Evolutionary conservation across 2,113 vertebrate species (phyloP).

Genomic region (Dicaeum eximium): DNA sequence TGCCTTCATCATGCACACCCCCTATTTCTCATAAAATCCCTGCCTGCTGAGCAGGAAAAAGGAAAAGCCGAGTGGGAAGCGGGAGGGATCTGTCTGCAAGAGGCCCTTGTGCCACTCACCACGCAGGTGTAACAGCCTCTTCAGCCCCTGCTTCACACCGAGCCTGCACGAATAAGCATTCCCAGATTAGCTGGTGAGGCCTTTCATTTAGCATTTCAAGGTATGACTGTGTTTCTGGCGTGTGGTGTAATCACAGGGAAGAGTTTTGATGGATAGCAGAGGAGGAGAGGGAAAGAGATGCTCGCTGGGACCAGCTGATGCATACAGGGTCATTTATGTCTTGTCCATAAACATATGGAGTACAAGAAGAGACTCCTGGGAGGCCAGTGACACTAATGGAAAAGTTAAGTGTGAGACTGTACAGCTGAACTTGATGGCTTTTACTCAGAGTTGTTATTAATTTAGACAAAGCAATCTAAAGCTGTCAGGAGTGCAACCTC

Average conservation of each 20-base stretch:
- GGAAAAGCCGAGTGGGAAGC: neutral
- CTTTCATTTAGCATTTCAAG: neutral
- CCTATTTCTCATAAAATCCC: neutral
- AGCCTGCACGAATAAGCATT: neutral
- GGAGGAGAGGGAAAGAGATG: neutral
- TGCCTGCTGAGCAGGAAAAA: slow-evolving; percentile 8
- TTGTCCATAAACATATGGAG: slow-evolving; percentile 50
- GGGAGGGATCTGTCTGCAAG: neutral
- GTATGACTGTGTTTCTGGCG: neutral
- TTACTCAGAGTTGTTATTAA: slow-evolving; percentile 39
- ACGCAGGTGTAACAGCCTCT: neutral
- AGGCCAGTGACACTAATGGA: slow-evolving; percentile 34
- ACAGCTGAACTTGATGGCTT: slow-evolving; percentile 7
- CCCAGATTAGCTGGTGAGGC: neutral
- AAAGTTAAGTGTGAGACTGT: neutral
- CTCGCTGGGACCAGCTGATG: neutral
- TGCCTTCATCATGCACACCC: neutral
- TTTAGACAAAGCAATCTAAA: slow-evolving; percentile 65
- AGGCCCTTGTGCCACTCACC: neutral
- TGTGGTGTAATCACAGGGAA: neutral
- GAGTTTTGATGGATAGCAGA: neutral
- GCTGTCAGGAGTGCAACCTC: slow-evolving; percentile 50
- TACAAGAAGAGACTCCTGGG: slow-evolving; percentile 24
- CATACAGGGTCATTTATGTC: slow-evolving; percentile 65
- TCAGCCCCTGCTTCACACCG: neutral